Percentiles rank a stretch among this genome's conserved stretches.
These are phyloP conservation scores for Laspeyria flexula DNA, from an alignment of 2,888 invertebrate species.

Conservation along the genomic window DNA sequence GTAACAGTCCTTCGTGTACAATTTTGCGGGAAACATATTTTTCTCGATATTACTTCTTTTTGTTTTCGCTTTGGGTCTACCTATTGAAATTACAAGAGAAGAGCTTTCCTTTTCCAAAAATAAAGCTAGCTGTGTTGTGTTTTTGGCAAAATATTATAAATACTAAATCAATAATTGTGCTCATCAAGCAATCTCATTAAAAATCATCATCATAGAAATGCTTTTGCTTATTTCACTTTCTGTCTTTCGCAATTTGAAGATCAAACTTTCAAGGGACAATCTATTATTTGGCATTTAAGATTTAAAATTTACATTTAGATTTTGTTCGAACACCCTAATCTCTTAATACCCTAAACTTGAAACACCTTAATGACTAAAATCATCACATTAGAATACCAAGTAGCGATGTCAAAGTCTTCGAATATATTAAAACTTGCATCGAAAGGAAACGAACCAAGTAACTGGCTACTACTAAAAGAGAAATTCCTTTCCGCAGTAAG, in stretches of 20 bases:
- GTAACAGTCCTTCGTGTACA: conserved; percentile 1
- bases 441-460: neutral
- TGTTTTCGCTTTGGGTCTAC: neutral
- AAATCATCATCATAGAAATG: too few relatives aligned
- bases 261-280: too few relatives aligned
- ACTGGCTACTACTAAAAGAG: conserved; percentile 3
- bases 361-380: neutral
- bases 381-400: neutral
- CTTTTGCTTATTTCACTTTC: too few relatives aligned
- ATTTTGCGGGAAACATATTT: conserved; percentile 1
- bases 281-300: too few relatives aligned
- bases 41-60: neutral
- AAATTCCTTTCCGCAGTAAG: conserved; percentile 1
- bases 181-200: too few relatives aligned
- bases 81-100: neutral
- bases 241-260: too few relatives aligned
- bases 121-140: too few relatives aligned
- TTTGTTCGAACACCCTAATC: too few relatives aligned
- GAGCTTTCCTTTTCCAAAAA: neutral
- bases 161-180: too few relatives aligned
- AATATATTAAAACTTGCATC: neutral
- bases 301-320: too few relatives aligned
- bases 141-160: too few relatives aligned
- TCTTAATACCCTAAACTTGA: too few relatives aligned
- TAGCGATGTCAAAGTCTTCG: neutral